Base-by-base conservation (phyloP, 2,113 vertebrate genomes). In the Grus americana region DNA sequence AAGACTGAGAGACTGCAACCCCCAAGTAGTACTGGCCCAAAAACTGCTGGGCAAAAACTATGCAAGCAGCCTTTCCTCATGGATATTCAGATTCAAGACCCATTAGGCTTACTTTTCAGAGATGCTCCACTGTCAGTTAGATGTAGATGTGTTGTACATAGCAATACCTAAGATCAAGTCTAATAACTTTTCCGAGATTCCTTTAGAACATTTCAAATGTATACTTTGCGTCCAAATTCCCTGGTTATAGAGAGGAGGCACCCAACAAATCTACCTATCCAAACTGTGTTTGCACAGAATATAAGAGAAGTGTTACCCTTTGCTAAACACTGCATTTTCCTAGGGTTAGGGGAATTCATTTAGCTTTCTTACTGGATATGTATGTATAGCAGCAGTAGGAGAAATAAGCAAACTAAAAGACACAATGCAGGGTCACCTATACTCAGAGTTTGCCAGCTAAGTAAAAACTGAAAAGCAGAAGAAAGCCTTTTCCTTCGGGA, bases 81-180 rank as follows among this genome's bases (percentile, higher is more conserved):
- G 16, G 6, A 30, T 86, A 71, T 40, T 63, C 54, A 85, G 10
- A 81, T 29, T 86, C 10, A 30, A 67, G 42, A 55, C 14, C 44
- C 18, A 58, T n/a, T 27, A 89, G 73, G 27, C 36, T 73, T 52
- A 19, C 47, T 86, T 75, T 84, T 86, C 83, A 84, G 57, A 67
- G 65, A 11, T 12, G 17, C 16, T 78, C 30, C 22, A 18, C 8
- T 59, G 12, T 9, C 63, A 38, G 24, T 9, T 18, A 38, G 21
- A 71, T 34, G 38, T 6, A 57, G 29, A 27, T 15, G 20, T 13
- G 8, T 30, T 0, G 1, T 4, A 62, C 8, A 5, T 1, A 55
- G 42, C 11, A 46, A 29, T 5, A 54, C 4, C 8, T 32, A 79
- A 62, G 15, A 52, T 4, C 0, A 11, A 7, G 8, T 32, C 21